Evolutionary conservation across 2,797 vertebrate species (phyloP), one percentile per base, ranked within the genome.

Genomic region (Chelonia mydas): DNA sequence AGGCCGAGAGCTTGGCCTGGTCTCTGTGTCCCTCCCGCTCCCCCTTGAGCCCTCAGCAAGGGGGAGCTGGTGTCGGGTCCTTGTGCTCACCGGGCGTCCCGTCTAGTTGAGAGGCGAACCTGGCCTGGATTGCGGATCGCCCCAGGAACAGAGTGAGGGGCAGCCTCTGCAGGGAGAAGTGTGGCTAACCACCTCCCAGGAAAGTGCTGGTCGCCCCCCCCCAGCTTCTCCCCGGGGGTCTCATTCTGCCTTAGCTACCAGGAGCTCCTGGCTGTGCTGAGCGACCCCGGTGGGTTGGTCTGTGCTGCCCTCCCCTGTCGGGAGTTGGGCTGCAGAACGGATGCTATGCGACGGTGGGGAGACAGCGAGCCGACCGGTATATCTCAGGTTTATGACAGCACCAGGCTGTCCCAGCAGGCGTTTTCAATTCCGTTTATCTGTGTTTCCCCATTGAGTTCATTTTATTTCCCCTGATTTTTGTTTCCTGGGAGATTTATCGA

Each of bases 401-500:
- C 96, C 92, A 84, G 94, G 90, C 89, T 50, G 90, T 93, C 96
- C 95, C 93, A 91, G 94, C 95, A 94, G 94, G 95, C 94, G 21
- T 87, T 96, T 96, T 90, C 96, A 95, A 86, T 94, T 94, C 93
- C 33, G 50, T 96, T 96, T 95, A 83, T 91, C 95, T 95, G 76
- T 77, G 80, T 93, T 97, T 96, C 97, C 91, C 92, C 95, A 97
- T 93, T 94, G 89, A 91, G 93, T 95, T 96, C 91, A 6, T 95
- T 97, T 95, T 95, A 91, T 87, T 90, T 95, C 88, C 93, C 94
- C 95, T 95, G 96, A 96, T 94, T 96, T 98, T 96, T 95, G 95
- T 96, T 97, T 94, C 89, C 87, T 83, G 87, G 89, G 96, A 97
- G 96, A 96, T 95, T 96, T 95, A 90, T 94, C 2, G 91, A 85